These are phyloP conservation scores for Saimiri boliviensis DNA, from an alignment of 2,113 vertebrate species.

Conservation along the genomic window DNA sequence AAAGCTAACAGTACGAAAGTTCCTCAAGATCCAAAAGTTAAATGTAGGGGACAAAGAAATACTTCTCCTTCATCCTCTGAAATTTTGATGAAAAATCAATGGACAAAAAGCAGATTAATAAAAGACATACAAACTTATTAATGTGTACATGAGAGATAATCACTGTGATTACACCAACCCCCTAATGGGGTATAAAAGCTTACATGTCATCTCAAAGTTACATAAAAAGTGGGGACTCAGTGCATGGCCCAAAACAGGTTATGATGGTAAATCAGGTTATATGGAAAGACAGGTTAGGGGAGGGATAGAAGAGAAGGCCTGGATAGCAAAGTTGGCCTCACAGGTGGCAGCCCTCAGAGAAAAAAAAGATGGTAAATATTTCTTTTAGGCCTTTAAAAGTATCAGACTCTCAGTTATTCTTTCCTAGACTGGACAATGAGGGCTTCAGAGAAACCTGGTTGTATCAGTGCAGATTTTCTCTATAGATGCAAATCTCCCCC, in stretches of 20 bases:
- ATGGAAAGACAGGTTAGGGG: not conserved
- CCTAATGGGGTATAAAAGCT: not conserved
- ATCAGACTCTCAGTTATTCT: not conserved
- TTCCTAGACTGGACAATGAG: not conserved
- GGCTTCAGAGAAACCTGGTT: not conserved
- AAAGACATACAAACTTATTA: not conserved
- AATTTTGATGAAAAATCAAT: not conserved
- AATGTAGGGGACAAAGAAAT: not conserved
- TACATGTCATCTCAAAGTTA: not conserved
- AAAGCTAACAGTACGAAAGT: not conserved
- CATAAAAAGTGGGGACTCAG: not conserved
- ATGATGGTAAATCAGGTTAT: not conserved
- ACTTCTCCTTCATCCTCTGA: not conserved
- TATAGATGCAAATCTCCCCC: not conserved
- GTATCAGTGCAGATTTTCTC: not conserved
- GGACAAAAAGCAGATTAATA: not conserved
- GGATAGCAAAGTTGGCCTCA: not conserved
- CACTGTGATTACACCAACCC: not conserved
- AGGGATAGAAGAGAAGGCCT: not conserved
- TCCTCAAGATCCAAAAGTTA: not conserved
- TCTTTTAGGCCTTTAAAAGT: not conserved
- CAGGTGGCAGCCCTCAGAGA: not conserved
- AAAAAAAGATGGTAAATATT: not conserved
- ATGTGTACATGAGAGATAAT: not conserved
- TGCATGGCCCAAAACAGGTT: not conserved